Percentiles rank a stretch among this genome's conserved stretches.
Evolutionary conservation across 2,888 invertebrate genomes (phyloP).

Genomic region (Melinaea marsaeus): DNA sequence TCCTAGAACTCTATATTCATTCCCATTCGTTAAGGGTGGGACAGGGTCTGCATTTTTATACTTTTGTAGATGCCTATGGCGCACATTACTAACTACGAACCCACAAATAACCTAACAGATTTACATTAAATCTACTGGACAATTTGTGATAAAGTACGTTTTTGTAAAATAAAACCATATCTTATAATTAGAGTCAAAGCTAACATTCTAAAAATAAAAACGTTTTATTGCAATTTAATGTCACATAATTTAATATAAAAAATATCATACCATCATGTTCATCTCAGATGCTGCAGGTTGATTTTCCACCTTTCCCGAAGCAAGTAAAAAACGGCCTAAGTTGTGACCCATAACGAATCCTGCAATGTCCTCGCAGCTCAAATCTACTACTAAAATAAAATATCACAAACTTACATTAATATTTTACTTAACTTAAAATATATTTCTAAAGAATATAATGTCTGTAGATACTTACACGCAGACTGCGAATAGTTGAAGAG

Average conservation of each 20-base stretch:
- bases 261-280: background rate
- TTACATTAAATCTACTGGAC: too few species aligned
- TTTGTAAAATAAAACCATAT: too few species aligned
- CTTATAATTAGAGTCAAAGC: too few species aligned
- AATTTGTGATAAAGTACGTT: too few species aligned
- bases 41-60: too few species aligned
- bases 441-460: background rate
- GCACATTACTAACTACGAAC: too few species aligned
- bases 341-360: background rate
- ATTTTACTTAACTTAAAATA: background rate
- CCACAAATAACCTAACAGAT: too few species aligned
- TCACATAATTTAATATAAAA: background rate
- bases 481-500: background rate
- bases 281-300: background rate
- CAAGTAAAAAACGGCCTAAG: background rate
- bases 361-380: background rate
- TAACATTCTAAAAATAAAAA: too few species aligned
- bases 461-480: background rate
- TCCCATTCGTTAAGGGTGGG: too few species aligned
- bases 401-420: background rate
- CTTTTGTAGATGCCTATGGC: too few species aligned
- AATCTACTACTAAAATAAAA: background rate
- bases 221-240: conserved; percentile 3
- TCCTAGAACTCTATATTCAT: too few species aligned
- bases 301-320: background rate